Evolutionary conservation across 2,797 vertebrate species (phyloP).

Genomic region (Harpagifer antarcticus): DNA sequence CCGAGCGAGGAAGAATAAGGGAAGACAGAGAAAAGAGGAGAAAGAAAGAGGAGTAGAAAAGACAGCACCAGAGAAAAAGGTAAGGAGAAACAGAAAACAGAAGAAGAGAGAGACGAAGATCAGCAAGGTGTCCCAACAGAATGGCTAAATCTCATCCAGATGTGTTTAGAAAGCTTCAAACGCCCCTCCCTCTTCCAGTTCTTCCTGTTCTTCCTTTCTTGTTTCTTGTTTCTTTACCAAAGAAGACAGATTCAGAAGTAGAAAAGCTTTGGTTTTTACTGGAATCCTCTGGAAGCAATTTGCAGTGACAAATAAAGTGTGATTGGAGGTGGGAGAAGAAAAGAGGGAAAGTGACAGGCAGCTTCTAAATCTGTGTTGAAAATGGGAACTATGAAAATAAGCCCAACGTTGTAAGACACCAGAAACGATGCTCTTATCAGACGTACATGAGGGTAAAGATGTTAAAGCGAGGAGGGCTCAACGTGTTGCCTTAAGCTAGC

Average conservation of each 20-base stretch:
- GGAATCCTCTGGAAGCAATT: constrained; percentile 49
- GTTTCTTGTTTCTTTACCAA: neutral
- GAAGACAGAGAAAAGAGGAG: neutral
- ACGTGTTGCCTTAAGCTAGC: too few relatives aligned
- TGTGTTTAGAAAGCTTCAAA: constrained; percentile 56
- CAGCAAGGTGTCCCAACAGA: constrained; percentile 54
- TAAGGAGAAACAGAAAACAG: neutral
- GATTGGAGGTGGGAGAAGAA: constrained; percentile 23
- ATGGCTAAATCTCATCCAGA: constrained; percentile 65
- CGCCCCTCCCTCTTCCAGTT: constrained; percentile 2
- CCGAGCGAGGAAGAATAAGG: constrained; percentile 35
- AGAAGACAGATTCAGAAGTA: constrained; percentile 22
- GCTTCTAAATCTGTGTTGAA: neutral
- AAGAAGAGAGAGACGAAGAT: constrained; percentile 21
- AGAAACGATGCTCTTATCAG: too few relatives aligned
- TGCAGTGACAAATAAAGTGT: constrained; percentile 32
- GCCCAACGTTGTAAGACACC: too few relatives aligned
- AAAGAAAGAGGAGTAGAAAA: neutral
- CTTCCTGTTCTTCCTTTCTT: neutral
- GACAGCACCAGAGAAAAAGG: neutral
- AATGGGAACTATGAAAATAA: too few relatives aligned
- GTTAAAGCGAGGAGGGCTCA: too few relatives aligned
- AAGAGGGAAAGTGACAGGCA: neutral
- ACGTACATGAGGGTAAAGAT: too few relatives aligned
- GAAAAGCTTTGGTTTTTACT: constrained; percentile 25